Conservation (phyloP, 1,140 invertebrate genomes). For the Papilio helenus region DNA sequence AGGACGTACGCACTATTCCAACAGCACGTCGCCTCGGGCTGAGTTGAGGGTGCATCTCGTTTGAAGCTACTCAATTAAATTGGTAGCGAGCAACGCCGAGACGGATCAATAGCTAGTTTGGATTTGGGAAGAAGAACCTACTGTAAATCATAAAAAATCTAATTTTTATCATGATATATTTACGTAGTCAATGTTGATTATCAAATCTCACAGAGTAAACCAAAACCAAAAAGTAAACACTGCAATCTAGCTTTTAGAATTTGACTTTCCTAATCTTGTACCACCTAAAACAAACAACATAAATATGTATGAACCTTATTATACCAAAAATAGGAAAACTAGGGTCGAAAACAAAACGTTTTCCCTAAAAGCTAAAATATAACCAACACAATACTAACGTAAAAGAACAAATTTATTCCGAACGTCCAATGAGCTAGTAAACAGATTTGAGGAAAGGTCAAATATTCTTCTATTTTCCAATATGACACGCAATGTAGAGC, state of each 20-base stretch:
- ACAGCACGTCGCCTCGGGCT: neutral
- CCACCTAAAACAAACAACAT: neutral
- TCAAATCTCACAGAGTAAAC: too few species aligned
- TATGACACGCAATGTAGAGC: slow-evolving; percentile 1
- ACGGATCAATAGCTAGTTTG: neutral
- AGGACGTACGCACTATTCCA: neutral
- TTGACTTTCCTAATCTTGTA: neutral
- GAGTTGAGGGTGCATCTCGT: slow-evolving; percentile 3
- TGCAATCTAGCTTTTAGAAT: neutral
- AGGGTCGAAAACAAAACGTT: slow-evolving; percentile 13
- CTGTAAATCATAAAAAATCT: neutral
- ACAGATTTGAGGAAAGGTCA: slow-evolving; percentile 7
- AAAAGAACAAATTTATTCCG: slow-evolving; percentile 5
- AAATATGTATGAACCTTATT: slow-evolving; percentile 20
- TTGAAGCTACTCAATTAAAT: slow-evolving; percentile 28
- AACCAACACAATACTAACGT: neutral
- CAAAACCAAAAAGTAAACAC: neutral
- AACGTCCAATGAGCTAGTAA: slow-evolving; percentile 12
- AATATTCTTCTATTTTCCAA: neutral
- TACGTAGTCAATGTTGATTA: too few species aligned
- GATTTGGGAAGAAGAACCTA: neutral
- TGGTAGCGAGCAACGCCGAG: neutral
- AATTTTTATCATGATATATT: too few species aligned
- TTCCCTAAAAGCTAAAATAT: slow-evolving; percentile 12
- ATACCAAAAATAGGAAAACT: neutral